A percentile compares a stretch with the other conserved stretches of the same genome.
phyloP scores from a whole-genome alignment of 2,797 vertebrate genomes.

The Pseudotriccus pelzelni region DNA sequence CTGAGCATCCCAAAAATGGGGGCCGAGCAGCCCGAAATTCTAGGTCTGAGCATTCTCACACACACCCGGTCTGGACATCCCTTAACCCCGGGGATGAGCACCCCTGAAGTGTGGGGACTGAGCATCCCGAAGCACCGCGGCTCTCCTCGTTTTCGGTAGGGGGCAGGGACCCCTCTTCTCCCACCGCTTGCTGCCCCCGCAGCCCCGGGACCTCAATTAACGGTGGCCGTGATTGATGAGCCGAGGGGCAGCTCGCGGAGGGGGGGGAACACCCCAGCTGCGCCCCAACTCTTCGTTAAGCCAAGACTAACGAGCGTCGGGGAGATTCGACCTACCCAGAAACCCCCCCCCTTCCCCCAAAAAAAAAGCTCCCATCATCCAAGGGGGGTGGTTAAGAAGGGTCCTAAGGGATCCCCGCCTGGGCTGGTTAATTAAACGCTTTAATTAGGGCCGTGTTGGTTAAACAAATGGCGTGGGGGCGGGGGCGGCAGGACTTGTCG shows the following conservation, averaged over 20 bases:
- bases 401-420: background rate
- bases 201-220: background rate
- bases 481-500: background rate
- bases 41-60: background rate
- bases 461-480: background rate
- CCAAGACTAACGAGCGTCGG: background rate
- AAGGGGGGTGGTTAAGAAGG: background rate
- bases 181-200: background rate
- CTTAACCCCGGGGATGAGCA: background rate
- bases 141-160: background rate
- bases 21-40: background rate
- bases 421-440: background rate
- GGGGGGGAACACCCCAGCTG: background rate
- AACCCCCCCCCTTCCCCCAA: no score
- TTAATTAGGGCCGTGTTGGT: slow-evolving; percentile 11
- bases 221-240: background rate
- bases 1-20: background rate
- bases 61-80: background rate
- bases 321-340: background rate
- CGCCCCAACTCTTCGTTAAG: background rate
- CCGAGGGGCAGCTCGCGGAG: background rate
- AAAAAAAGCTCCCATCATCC: no score
- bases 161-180: background rate
- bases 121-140: background rate
- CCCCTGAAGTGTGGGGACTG: no score